phyloP scores from a whole-genome alignment of 1,140 invertebrate species.

The Maconellicoccus hirsutus region DNA sequence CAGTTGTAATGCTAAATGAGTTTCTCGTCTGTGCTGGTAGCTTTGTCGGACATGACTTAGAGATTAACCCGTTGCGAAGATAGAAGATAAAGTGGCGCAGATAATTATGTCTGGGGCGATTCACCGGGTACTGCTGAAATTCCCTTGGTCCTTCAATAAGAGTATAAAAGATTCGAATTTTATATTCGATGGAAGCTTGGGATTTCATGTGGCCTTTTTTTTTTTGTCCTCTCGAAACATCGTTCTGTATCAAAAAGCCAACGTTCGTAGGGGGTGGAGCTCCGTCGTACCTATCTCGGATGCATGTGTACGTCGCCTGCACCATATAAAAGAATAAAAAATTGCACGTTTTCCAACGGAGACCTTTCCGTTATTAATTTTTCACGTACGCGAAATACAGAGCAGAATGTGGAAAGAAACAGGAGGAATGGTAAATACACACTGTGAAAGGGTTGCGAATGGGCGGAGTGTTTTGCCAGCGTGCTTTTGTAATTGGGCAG shows the following conservation, averaged over 20 bases:
- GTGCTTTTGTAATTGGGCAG: constrained; percentile 12
- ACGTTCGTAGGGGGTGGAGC: background rate
- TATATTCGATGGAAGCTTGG: too few relatives aligned
- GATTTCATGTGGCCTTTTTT: too few relatives aligned
- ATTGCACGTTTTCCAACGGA: background rate
- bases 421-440: background rate
- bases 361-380: constrained; percentile 2
- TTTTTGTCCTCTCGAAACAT: too few relatives aligned
- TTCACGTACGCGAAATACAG: background rate
- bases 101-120: constrained; percentile 2
- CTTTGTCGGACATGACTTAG: background rate
- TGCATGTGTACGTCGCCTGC: background rate
- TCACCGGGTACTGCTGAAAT: background rate
- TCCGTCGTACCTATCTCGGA: background rate
- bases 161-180: too few relatives aligned
- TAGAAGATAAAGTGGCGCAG: background rate
- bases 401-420: background rate
- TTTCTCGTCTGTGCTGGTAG: background rate
- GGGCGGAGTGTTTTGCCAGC: constrained; percentile 10
- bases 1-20: constrained; percentile 6
- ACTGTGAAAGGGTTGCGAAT: background rate
- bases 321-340: background rate
- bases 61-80: background rate
- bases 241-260: too few relatives aligned
- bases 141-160: too few relatives aligned